These are phyloP conservation scores for Sterrhoptilus dennistouni DNA, from an alignment of 2,113 vertebrate genomes.

Conservation along the genomic window DNA sequence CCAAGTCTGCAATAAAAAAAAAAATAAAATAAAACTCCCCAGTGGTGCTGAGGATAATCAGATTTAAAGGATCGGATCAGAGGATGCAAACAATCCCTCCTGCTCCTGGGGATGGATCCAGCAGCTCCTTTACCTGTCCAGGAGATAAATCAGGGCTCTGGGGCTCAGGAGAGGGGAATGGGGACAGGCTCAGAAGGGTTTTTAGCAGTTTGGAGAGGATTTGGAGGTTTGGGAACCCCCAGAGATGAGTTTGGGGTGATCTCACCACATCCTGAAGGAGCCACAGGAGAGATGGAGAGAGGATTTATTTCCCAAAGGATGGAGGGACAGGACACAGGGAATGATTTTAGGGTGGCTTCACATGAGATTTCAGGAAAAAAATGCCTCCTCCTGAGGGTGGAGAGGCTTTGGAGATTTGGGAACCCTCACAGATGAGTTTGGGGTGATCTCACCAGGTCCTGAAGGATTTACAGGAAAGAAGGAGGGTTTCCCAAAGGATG, in stretches of 20 bases:
- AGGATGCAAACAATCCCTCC: neutral
- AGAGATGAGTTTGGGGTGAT: no score
- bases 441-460: neutral
- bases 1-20: neutral
- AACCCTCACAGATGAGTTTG: neutral
- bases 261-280: no score
- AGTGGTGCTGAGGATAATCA: constrained; percentile 43
- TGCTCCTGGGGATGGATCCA: neutral
- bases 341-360: no score
- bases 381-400: no score
- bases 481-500: neutral
- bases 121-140: neutral
- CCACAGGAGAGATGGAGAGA: no score
- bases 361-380: no score
- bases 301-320: no score
- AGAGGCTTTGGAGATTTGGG: neutral
- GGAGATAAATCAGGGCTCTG: neutral
- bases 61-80: neutral
- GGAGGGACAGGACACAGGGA: no score
- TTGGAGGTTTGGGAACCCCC: no score
- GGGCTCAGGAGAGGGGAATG: neutral
- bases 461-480: neutral
- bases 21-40: no score
- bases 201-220: neutral
- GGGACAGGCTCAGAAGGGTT: neutral